Percentiles rank a stretch among this genome's conserved stretches.
Evolutionary conservation across 2,888 invertebrate genomes (phyloP).

Genomic region (Amphipyra tragopoginis): DNA sequence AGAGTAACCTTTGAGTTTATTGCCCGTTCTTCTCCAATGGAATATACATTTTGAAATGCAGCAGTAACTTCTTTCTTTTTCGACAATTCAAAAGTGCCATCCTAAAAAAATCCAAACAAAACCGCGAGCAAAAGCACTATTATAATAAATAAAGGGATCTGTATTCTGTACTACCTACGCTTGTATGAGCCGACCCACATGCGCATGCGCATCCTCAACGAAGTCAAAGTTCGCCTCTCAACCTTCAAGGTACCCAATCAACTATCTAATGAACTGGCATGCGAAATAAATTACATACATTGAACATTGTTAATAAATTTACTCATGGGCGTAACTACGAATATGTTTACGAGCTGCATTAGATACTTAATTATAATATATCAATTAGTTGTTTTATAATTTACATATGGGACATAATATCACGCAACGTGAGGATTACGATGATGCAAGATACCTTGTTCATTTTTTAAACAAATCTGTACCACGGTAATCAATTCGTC

Average conservation of each 20-base stretch:
- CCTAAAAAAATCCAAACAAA: background rate
- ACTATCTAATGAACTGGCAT: conserved; percentile 80
- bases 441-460: too few relatives aligned
- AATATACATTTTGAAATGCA: too few relatives aligned
- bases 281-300: conserved; percentile 61
- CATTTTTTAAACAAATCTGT: too few relatives aligned
- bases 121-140: conserved; percentile 16
- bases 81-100: too few relatives aligned
- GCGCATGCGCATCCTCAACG: conserved; percentile 63
- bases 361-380: conserved; percentile 19
- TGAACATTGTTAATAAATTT: conserved; percentile 59
- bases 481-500: too few relatives aligned
- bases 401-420: conserved; percentile 9
- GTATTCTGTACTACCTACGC: conserved; percentile 51
- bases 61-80: too few relatives aligned
- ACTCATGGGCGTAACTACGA: conserved; percentile 51
- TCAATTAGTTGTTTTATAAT: conserved; percentile 35
- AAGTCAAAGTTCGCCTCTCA: conserved; percentile 83
- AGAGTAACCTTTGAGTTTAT: too few relatives aligned
- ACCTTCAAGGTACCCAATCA: conserved; percentile 84
- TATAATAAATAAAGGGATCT: conserved; percentile 55
- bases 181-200: conserved; percentile 62
- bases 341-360: conserved; percentile 46
- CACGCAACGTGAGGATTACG: too few relatives aligned
- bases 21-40: too few relatives aligned